These are phyloP conservation scores for Oreochromis aureus DNA, from an alignment of 2,113 vertebrate species.

Conservation along the genomic window DNA sequence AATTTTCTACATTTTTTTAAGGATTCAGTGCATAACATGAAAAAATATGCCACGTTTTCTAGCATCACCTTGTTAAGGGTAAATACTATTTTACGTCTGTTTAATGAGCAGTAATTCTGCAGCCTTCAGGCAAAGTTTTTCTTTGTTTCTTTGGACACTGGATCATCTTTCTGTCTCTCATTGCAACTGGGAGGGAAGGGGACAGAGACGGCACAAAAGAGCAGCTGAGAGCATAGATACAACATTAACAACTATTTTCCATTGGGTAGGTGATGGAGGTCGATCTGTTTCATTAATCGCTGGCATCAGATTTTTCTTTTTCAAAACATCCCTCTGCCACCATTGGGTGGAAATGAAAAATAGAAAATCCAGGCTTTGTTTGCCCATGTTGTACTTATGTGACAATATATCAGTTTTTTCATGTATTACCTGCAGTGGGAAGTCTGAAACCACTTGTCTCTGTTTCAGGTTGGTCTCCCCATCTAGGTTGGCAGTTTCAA, in stretches of 20 bases:
- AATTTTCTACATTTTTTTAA: not conserved
- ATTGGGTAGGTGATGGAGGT: no score
- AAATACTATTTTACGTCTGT: not conserved
- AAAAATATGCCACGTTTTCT: not conserved
- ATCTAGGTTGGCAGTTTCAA: slow-evolving; percentile 90
- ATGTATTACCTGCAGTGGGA: slow-evolving; percentile 71
- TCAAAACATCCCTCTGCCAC: not conserved
- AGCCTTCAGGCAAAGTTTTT: not conserved
- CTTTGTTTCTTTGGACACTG: no score
- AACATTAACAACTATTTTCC: no score
- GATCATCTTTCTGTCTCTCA: no score
- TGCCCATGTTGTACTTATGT: not conserved
- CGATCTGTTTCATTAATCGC: not conserved
- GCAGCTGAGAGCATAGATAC: no score
- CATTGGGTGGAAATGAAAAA: not conserved
- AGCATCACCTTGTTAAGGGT: no score
- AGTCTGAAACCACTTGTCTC: slow-evolving; percentile 84
- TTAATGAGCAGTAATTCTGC: not conserved
- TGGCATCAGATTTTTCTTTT: not conserved
- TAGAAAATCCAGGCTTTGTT: not conserved
- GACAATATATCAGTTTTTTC: not conserved
- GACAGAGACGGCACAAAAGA: no score
- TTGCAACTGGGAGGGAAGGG: not conserved
- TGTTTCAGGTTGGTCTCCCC: slow-evolving; percentile 95
- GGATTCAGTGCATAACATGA: not conserved